Base-by-base conservation (phyloP, 2,888 invertebrate species). In the Carabus problematicus region DNA sequence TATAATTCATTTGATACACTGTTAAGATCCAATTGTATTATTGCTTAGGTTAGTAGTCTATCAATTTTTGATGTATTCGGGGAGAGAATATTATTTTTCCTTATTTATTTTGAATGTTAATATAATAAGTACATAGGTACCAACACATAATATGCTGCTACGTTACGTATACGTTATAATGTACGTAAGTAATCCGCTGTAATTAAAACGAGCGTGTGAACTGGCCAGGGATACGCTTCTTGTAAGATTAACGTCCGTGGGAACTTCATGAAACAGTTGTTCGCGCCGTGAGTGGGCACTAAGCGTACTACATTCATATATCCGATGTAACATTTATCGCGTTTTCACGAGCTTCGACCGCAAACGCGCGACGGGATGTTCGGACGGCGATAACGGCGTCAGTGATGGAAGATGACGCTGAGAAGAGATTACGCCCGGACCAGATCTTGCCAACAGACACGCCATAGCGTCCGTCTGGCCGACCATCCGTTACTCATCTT, bases 271-370 rank as follows among this genome's bases (percentile, higher is more conserved):
- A 64, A 64, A 64, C 64, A 64, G 56, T 56, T 45, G 56, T 45
- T 64, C 56, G 56, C 39, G 18, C 43, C 64, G 45, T 64, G 56
- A 43, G 45, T 41, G 47, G 7, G 47, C 29, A 63, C 49, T 63
- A 63, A 29, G 29, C 61, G 29, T n/a, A 49, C 52, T 55, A 64
- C 64, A 64, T 56, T 55, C 66, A 29, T 59, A 66, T 66, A 66
- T 58, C 47, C 47, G 49, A 66, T 29, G 58, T 66, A 66, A 66
- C 66, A 66, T 66, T 66, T 66, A 66, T 66, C 59, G 66, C 59
- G 58, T 59, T 66, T 66, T 66, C 66, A 58, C 49, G 40, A 66
- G 66, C 54, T 45, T 45, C n/a, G 12, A 45, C 52, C 54, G 49
- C 58, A 66, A n/a, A 49, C 58, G 4, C 19, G 52, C 18, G 8